Evolutionary conservation across 2,888 invertebrate species (phyloP).

Genomic region (Drosophila planitibia): DNA sequence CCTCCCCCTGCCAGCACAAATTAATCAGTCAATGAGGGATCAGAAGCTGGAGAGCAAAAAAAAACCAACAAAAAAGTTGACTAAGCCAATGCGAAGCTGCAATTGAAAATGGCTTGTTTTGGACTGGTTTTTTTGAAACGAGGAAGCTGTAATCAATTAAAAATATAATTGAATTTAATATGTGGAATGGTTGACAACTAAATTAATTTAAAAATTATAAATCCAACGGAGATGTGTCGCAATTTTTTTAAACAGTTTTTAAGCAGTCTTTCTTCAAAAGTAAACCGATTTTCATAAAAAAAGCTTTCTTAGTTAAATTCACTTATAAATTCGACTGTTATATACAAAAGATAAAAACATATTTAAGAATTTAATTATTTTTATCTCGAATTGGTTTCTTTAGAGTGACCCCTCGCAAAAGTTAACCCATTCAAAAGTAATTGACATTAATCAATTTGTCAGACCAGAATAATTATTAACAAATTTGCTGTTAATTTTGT

Average conservation of each 20-base stretch:
- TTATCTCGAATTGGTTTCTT: background rate
- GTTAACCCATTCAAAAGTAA: background rate
- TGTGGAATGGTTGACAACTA: background rate
- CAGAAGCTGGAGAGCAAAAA: constrained; percentile 2
- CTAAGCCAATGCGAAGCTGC: constrained; percentile 14
- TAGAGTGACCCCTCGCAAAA: background rate
- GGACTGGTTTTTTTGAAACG: constrained; percentile 1
- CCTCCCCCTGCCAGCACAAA: background rate
- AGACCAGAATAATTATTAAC: constrained; percentile 8
- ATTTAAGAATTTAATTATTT: background rate
- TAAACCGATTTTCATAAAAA: background rate
- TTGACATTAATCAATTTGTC: constrained; percentile 20
- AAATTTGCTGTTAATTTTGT: background rate
- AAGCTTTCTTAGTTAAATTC: background rate
- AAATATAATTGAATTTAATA: background rate
- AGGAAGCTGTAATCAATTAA: constrained; percentile 15
- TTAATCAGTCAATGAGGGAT: constrained; percentile 11
- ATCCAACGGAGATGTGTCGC: background rate
- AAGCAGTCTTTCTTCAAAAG: background rate
- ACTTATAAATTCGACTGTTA: background rate
- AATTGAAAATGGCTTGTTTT: constrained; percentile 17
- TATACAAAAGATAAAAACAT: background rate
- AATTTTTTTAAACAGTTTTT: background rate
- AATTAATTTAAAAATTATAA: background rate
- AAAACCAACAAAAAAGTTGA: background rate